Conservation (phyloP, 2,113 vertebrate genomes). For the Anoplopoma fimbria region DNA sequence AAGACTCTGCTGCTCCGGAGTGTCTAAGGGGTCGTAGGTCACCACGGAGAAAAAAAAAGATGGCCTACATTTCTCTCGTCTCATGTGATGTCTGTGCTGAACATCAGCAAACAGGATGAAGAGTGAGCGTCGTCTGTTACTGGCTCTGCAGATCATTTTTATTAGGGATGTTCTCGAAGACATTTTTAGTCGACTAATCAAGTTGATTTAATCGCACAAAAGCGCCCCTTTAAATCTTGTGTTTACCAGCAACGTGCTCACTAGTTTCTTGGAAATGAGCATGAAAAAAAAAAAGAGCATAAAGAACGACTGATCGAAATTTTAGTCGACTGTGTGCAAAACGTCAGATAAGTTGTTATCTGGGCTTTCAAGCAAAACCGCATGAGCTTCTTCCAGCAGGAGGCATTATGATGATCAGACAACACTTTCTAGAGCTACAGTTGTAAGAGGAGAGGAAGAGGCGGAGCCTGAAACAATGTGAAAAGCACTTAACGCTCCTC, state of each 20-base stretch:
- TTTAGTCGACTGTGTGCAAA: too few species aligned
- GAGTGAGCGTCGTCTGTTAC: not conserved
- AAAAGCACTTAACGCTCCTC: not conserved
- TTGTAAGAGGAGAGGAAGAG: not conserved
- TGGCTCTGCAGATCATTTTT: not conserved
- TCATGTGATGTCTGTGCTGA: constrained; percentile 11
- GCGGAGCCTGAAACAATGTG: not conserved
- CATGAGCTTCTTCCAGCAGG: constrained; percentile 16
- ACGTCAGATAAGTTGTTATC: too few species aligned
- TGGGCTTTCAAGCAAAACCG: not conserved
- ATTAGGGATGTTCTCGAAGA: too few species aligned
- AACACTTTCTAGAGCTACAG: too few species aligned
- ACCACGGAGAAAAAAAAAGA: not conserved
- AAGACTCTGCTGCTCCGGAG: constrained; percentile 42
- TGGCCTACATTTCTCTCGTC: not conserved
- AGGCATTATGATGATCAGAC: not conserved
- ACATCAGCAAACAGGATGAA: constrained; percentile 27
- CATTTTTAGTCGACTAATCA: too few species aligned
- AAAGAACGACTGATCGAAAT: not conserved
- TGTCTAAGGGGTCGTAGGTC: too few species aligned
- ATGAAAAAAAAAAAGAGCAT: not conserved
- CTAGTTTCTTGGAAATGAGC: not conserved
- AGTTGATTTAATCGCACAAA: too few species aligned
- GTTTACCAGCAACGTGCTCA: too few species aligned
- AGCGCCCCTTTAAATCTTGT: not conserved